Conservation (phyloP, 2,797 vertebrate genomes). For the Lithobates sylvaticus region DNA sequence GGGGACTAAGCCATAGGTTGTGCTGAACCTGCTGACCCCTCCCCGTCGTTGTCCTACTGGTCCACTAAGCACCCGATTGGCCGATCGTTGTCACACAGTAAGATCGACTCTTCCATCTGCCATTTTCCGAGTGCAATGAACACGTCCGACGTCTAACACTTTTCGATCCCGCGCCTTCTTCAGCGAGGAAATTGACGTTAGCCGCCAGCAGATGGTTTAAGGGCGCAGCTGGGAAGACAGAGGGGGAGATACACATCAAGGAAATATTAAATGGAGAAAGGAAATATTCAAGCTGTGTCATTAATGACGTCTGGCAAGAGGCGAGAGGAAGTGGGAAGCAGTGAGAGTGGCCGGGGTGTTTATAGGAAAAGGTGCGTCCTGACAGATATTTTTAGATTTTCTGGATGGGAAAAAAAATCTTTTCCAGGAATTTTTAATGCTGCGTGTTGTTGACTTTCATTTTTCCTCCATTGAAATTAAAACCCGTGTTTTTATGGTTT, state of each 20-base stretch:
- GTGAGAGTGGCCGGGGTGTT: slow-evolving; percentile 68
- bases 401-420: slow-evolving; percentile 18
- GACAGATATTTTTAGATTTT: slow-evolving; percentile 69
- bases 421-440: slow-evolving; percentile 25
- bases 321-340: slow-evolving; percentile 74
- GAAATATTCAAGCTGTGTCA: slow-evolving; percentile 76
- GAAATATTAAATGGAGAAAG: slow-evolving; percentile 91
- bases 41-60: too few species aligned
- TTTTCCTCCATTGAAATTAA: background rate
- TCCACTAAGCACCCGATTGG: too few species aligned
- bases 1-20: too few species aligned
- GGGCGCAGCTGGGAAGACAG: background rate
- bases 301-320: slow-evolving; percentile 71
- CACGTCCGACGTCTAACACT: background rate
- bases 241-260: slow-evolving; percentile 79
- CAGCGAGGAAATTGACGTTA: background rate
- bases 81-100: too few species aligned
- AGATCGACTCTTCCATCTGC: too few species aligned
- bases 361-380: slow-evolving; percentile 72
- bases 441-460: background rate
- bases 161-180: slow-evolving; percentile 61
- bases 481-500: too few species aligned
- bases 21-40: too few species aligned
- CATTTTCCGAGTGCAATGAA: too few species aligned
- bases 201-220: background rate